Conservation (phyloP, 2,888 invertebrate species). For the Ophioninae sp. region DNA sequence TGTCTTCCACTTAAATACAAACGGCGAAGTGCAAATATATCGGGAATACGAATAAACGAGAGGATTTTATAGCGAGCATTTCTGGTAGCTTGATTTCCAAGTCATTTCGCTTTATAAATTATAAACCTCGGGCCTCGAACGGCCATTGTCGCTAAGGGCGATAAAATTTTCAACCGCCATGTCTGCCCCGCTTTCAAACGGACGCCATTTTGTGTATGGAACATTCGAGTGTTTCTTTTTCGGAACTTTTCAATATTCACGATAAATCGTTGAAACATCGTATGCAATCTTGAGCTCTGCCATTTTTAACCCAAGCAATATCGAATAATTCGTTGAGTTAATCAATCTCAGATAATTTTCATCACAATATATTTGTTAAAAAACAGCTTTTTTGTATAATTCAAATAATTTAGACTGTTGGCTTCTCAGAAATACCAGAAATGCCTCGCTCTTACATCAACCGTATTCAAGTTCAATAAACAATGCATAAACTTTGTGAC, state of each 20-base stretch:
- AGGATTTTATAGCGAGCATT: slow-evolving; percentile 1
- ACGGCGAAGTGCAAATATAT: slow-evolving; percentile 18
- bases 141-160: too few relatives aligned
- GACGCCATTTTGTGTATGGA: too few relatives aligned
- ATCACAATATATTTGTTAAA: neutral
- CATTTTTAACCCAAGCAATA: too few relatives aligned
- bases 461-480: neutral
- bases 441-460: neutral
- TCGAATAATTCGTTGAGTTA: too few relatives aligned
- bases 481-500: neutral
- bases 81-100: slow-evolving; percentile 15
- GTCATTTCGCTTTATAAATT: neutral
- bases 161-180: too few relatives aligned
- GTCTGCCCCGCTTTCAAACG: too few relatives aligned
- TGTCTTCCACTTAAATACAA: neutral
- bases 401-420: neutral
- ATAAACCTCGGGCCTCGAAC: too few relatives aligned
- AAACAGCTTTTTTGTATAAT: neutral
- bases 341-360: neutral
- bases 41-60: slow-evolving; percentile 2
- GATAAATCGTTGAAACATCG: too few relatives aligned
- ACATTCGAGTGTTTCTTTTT: too few relatives aligned
- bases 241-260: too few relatives aligned
- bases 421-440: neutral
- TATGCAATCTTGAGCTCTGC: too few relatives aligned